Evolutionary conservation across 2,113 vertebrate species (phyloP).

Genomic region (Carlito syrichta): DNA sequence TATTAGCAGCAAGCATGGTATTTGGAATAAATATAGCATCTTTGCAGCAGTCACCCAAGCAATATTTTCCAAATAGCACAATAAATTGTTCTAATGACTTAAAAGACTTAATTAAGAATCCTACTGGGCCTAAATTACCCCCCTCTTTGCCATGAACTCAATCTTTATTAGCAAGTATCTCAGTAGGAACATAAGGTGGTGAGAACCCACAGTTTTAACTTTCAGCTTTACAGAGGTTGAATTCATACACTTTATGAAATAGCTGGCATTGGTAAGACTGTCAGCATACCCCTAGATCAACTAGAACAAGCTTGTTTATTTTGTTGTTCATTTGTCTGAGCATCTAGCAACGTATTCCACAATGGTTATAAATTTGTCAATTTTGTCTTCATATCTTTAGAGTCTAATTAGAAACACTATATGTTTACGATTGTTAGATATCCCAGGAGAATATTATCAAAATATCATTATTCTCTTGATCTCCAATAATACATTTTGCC

Average conservation of each 20-base stretch:
- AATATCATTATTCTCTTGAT: neutral
- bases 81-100: neutral
- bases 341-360: neutral
- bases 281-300: neutral
- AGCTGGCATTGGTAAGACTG: neutral
- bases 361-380: neutral
- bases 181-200: neutral
- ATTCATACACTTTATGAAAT: neutral
- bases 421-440: neutral
- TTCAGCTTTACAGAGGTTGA: neutral
- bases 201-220: neutral
- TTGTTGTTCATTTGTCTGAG: neutral
- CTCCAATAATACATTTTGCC: neutral
- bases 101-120: neutral
- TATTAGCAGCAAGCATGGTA: neutral
- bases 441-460: neutral
- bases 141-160: neutral
- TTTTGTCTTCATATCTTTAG: neutral
- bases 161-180: neutral
- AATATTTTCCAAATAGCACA: neutral
- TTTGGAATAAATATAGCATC: neutral
- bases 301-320: neutral
- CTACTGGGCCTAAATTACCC: neutral
- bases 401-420: neutral
- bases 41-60: neutral